Base-by-base conservation (phyloP, 2,113 vertebrate genomes). In the Chaetodon trifascialis region DNA sequence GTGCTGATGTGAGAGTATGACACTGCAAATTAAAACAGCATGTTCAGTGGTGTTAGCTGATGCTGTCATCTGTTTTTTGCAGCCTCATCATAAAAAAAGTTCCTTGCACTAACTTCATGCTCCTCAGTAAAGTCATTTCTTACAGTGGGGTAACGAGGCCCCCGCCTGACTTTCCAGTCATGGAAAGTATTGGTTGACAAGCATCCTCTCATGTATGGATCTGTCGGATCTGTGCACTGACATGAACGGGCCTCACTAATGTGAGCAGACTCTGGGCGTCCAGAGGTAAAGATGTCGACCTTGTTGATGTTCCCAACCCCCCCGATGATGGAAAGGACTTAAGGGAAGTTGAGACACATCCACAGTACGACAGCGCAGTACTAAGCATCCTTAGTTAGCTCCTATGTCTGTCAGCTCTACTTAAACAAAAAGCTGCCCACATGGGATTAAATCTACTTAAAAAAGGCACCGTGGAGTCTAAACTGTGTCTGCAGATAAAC, bases 21-120 rank as follows among this genome's bases (percentile, higher is more conserved):
- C 89, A 0, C 14, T 67, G 85, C 88, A 90, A 44, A 71, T 83
- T 70, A 5, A 73, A 23, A 34, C 9, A 10, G 25, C 1, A 10
- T 25, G n/a, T 70, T 6, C 1, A 5, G 42, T 30, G 11, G 38
- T 36, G 36, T 74, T 63, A 47, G 65, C 71, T 51, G 56, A 55
- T 55, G 49, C 15, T 74, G 73, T 17, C 12, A 46, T 71, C 54
- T 19, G 14, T 30, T 68, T 73, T 67, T 9, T 83, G 73, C 72
- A 42, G 72, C 44, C 66, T 56, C 63, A 66, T 73, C 64, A 42
- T 2, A 9, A 79, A 69, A 69, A 2, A 9, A 1, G 69, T 81
- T 58, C 62, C 12, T 15, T 7, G 1, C 8, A 7, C 11, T 34
- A 30, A 67, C 15, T 2, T 52, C 49, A 25, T 12, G 11, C 23